These are phyloP conservation scores for Melanotaenia maccullochi DNA, from an alignment of 2,797 vertebrate genomes.

Conservation along the genomic window DNA sequence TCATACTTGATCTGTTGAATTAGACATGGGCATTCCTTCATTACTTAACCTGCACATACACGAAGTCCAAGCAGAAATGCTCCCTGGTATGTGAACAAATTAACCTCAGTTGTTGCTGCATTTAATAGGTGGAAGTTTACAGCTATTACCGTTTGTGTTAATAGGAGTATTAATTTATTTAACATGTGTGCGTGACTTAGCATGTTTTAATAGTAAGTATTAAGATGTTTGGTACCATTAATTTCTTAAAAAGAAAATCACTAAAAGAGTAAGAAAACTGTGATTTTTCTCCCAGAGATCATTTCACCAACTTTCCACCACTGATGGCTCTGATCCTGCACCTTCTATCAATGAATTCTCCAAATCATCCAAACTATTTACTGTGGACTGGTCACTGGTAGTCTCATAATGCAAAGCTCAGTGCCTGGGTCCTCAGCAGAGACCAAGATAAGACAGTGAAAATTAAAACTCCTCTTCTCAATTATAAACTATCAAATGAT, in stretches of 20 bases:
- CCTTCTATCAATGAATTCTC: background rate
- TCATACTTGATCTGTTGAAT: slow-evolving; percentile 39
- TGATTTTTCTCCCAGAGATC: background rate
- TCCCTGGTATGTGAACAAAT: slow-evolving; percentile 24
- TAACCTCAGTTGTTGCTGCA: slow-evolving; percentile 2
- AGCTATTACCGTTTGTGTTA: background rate
- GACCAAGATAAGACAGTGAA: background rate
- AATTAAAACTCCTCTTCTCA: background rate
- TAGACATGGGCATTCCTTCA: slow-evolving; percentile 28
- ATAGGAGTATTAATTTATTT: slow-evolving; percentile 6
- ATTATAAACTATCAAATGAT: background rate
- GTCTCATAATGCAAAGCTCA: background rate
- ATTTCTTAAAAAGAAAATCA: too few species aligned
- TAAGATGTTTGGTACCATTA: background rate
- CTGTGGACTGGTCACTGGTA: background rate
- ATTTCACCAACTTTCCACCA: background rate
- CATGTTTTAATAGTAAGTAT: background rate
- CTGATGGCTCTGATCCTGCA: background rate
- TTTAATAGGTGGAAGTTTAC: background rate
- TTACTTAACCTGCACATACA: slow-evolving; percentile 15
- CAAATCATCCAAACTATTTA: slow-evolving; percentile 7
- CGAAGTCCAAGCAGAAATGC: background rate
- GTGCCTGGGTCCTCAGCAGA: background rate
- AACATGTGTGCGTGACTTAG: background rate
- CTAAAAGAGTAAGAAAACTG: background rate